phyloP scores from a whole-genome alignment of 1,140 invertebrate genomes.

The Drosophila gunungcola region DNA sequence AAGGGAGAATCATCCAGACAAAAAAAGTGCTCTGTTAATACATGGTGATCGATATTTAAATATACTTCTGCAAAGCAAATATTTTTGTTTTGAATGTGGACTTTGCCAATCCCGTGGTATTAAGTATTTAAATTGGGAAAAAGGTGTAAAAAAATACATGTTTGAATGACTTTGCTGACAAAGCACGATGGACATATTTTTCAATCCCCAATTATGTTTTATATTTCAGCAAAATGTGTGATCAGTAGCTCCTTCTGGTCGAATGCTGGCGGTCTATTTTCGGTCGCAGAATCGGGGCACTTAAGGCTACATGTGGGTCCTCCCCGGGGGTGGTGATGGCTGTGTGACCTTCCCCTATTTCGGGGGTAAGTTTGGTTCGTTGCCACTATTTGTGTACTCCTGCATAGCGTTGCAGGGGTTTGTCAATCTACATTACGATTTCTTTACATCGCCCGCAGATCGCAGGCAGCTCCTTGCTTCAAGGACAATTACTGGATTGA shows the following conservation, averaged over 20 bases:
- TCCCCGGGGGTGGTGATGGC: slow-evolving; percentile 21
- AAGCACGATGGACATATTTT: too few relatives aligned
- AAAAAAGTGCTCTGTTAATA: too few relatives aligned
- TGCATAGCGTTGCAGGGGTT: slow-evolving; percentile 24
- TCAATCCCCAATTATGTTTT: too few relatives aligned
- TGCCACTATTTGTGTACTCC: slow-evolving; percentile 54
- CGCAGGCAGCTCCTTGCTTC: slow-evolving; percentile 37
- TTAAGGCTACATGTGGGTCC: slow-evolving; percentile 63
- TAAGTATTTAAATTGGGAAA: too few relatives aligned
- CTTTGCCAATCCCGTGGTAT: too few relatives aligned
- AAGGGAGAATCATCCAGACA: too few relatives aligned
- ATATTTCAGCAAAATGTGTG: slow-evolving; percentile 2
- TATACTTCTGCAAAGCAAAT: too few relatives aligned
- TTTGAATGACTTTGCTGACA: too few relatives aligned
- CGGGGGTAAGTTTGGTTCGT: slow-evolving; percentile 33
- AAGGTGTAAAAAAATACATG: too few relatives aligned
- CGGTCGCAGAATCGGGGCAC: slow-evolving; percentile 24
- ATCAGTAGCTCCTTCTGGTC: slow-evolving; percentile 59
- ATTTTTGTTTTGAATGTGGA: too few relatives aligned
- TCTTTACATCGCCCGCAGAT: slow-evolving; percentile 57
- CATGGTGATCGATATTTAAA: too few relatives aligned
- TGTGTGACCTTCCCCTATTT: slow-evolving; percentile 13
- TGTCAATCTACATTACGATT: slow-evolving; percentile 73
- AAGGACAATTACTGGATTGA: slow-evolving; percentile 51
- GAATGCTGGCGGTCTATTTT: slow-evolving; percentile 71